phyloP scores from a whole-genome alignment of 1,140 invertebrate species.

The Ceratosolen solmsi region DNA sequence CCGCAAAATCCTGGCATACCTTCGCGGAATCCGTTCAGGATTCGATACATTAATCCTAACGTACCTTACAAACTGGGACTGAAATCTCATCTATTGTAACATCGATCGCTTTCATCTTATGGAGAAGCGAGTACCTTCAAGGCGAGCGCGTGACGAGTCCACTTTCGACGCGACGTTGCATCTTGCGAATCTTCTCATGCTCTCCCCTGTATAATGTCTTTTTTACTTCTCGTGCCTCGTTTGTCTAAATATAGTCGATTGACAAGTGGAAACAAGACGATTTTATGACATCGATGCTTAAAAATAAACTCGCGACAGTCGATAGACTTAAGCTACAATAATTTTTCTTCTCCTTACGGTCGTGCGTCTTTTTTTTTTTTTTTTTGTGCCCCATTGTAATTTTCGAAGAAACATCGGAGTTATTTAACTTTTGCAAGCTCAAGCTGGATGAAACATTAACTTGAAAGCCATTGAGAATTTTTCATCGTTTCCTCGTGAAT shows the following conservation, averaged over 20 bases:
- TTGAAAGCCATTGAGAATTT: too few species aligned
- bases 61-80: background rate
- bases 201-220: background rate
- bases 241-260: constrained; percentile 12
- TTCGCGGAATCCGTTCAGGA: background rate
- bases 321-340: background rate
- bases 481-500: too few species aligned
- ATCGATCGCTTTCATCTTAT: background rate
- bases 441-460: too few species aligned
- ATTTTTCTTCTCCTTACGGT: too few species aligned
- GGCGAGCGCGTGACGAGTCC: background rate
- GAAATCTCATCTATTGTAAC: constrained; percentile 6
- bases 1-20: background rate
- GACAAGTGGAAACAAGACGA: background rate
- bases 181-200: constrained; percentile 3
- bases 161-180: background rate
- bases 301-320: constrained; percentile 1
- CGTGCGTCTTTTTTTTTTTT: too few species aligned
- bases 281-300: background rate
- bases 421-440: too few species aligned
- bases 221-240: background rate
- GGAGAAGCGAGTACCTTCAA: background rate
- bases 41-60: constrained; percentile 17
- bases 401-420: too few species aligned
- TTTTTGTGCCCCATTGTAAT: too few species aligned